Percentiles rank a stretch among this genome's conserved stretches.
Evolutionary conservation across 2,888 invertebrate species (phyloP).

Genomic region (Physocephala rufipes): DNA sequence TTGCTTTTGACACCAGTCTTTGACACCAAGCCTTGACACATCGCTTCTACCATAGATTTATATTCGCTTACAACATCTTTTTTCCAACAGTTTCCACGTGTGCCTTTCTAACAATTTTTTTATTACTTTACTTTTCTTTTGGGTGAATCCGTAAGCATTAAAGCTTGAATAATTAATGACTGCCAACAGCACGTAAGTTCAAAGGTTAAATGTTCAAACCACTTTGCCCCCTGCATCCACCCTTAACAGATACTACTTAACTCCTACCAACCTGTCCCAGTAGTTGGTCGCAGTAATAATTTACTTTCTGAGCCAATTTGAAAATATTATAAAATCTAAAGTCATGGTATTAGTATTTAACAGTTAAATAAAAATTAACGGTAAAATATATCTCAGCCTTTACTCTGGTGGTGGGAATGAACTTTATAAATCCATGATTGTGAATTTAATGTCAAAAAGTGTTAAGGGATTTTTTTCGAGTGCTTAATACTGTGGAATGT

Average conservation of each 20-base stretch:
- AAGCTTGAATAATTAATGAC: slow-evolving; percentile 57
- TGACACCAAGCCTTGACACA: no score
- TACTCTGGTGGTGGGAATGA: slow-evolving; percentile 22
- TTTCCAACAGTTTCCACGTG: no score
- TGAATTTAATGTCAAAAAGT: no score
- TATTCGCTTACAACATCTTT: not conserved
- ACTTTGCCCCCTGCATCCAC: not conserved
- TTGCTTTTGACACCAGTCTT: no score
- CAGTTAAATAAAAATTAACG: slow-evolving; percentile 62
- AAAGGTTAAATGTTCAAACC: not conserved
- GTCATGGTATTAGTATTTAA: slow-evolving; percentile 51
- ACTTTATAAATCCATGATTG: no score
- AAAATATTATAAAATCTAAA: slow-evolving; percentile 56
- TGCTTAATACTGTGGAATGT: no score
- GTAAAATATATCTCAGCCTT: slow-evolving; percentile 57
- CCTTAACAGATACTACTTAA: slow-evolving; percentile 23
- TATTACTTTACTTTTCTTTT: no score
- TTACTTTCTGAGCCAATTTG: slow-evolving; percentile 61
- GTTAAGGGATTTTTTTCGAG: no score
- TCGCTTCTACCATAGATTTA: no score
- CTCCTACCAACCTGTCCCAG: slow-evolving; percentile 35
- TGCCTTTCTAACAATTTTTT: no score
- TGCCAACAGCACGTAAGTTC: slow-evolving; percentile 42
- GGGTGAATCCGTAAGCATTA: not conserved
- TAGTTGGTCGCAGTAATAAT: slow-evolving; percentile 55